phyloP scores from a whole-genome alignment of 1,140 invertebrate genomes.

The Arctopsyche grandis region DNA sequence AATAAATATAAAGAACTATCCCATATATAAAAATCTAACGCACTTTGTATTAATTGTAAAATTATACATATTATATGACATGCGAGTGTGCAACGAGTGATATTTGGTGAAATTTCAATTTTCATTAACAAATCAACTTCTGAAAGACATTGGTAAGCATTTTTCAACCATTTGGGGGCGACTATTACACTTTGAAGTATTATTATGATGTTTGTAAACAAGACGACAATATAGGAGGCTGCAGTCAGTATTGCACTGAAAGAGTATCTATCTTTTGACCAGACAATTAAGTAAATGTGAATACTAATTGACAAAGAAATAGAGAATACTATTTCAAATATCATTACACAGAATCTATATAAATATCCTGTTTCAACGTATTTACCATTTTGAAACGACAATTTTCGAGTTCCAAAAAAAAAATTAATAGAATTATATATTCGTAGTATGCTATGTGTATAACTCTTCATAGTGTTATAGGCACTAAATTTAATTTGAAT shows the following conservation, averaged over 20 bases:
- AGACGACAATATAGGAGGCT: not conserved
- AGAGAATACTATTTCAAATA: not conserved
- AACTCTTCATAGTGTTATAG: not conserved
- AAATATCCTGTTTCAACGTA: not conserved
- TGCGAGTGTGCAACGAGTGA: not conserved
- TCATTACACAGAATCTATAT: not conserved
- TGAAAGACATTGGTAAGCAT: not conserved
- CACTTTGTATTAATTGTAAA: not conserved
- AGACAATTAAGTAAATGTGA: not conserved
- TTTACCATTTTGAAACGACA: not conserved
- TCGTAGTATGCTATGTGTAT: not conserved
- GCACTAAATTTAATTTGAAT: too few species aligned
- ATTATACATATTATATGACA: not conserved
- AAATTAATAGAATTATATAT: not conserved
- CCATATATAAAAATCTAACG: too few species aligned
- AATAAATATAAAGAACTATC: not conserved
- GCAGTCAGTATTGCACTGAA: not conserved
- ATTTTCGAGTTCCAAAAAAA: not conserved
- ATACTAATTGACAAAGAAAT: not conserved
- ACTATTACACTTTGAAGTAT: not conserved
- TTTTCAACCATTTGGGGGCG: not conserved
- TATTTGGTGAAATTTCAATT: not conserved
- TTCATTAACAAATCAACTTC: not conserved
- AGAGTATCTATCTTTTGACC: not conserved
- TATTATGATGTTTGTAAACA: not conserved